These are phyloP conservation scores for Graptemys geographica DNA, from an alignment of 2,797 vertebrate species.

Conservation along the genomic window DNA sequence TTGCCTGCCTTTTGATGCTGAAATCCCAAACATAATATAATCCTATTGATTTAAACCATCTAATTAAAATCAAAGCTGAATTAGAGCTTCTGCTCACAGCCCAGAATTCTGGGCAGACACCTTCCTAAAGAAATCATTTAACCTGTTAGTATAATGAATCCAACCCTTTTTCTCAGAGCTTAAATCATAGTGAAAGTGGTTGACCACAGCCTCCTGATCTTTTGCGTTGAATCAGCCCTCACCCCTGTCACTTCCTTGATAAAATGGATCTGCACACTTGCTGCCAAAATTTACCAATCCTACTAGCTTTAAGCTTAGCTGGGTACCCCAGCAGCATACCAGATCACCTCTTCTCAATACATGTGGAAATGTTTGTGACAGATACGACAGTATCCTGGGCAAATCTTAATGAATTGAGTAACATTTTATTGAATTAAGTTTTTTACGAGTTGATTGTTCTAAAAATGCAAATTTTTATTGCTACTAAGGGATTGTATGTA, in stretches of 20 bases:
- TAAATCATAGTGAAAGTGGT: background rate
- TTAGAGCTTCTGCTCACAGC: background rate
- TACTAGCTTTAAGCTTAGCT: background rate
- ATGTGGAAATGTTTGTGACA: background rate
- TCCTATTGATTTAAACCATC: background rate
- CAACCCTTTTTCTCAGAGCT: background rate
- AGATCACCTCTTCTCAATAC: background rate
- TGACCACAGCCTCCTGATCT: background rate
- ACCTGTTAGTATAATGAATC: background rate
- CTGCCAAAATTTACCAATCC: background rate
- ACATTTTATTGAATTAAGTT: no score
- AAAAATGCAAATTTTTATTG: no score
- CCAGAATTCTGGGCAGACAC: fast-evolving
- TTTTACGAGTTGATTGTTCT: no score
- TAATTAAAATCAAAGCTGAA: background rate
- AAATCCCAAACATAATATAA: background rate
- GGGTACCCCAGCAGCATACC: background rate
- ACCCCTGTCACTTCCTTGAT: background rate
- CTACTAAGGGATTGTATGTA: no score
- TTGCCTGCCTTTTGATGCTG: background rate
- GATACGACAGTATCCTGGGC: no score
- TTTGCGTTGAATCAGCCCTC: background rate
- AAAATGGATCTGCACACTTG: background rate
- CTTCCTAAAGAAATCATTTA: background rate
- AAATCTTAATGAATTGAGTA: no score